Conservation (phyloP, 1,140 invertebrate species). For the Conus betulinus region DNA sequence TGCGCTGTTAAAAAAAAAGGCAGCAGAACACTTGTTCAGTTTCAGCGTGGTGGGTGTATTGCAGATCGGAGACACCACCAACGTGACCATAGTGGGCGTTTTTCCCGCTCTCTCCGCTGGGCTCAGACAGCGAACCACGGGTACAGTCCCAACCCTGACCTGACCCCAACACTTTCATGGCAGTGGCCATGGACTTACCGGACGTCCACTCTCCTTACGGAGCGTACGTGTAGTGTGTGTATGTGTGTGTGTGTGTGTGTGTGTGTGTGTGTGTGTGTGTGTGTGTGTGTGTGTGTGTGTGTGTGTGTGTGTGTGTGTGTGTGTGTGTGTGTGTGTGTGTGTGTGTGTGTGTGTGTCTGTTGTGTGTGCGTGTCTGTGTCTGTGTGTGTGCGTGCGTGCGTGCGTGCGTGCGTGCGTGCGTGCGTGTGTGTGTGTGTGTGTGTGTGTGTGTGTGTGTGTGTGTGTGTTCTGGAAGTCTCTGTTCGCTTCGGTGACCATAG, state of each 20-base stretch:
- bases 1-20: too few species aligned
- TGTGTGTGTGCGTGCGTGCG: not conserved
- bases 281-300: not conserved
- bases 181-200: conserved; percentile 68
- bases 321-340: not conserved
- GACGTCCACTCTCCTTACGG: conserved; percentile 62
- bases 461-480: not conserved
- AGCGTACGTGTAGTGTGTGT: conserved; percentile 45
- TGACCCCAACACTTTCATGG: conserved; percentile 70
- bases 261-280: conserved; percentile 19
- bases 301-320: not conserved
- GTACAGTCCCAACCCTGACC: conserved; percentile 63
- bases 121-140: conserved; percentile 67
- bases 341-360: not conserved
- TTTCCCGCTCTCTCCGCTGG: conserved; percentile 64
- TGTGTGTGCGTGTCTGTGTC: not conserved
- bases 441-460: conserved; percentile 13
- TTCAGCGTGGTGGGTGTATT: not conserved
- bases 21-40: too few species aligned
- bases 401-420: not conserved
- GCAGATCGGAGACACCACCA: not conserved
- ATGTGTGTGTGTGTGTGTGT: conserved; percentile 6
- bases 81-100: not conserved
- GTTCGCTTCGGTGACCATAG: too few species aligned
- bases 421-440: not conserved